Base-by-base conservation (phyloP, 2,888 invertebrate genomes). In the Cerceris rybyensis region DNA sequence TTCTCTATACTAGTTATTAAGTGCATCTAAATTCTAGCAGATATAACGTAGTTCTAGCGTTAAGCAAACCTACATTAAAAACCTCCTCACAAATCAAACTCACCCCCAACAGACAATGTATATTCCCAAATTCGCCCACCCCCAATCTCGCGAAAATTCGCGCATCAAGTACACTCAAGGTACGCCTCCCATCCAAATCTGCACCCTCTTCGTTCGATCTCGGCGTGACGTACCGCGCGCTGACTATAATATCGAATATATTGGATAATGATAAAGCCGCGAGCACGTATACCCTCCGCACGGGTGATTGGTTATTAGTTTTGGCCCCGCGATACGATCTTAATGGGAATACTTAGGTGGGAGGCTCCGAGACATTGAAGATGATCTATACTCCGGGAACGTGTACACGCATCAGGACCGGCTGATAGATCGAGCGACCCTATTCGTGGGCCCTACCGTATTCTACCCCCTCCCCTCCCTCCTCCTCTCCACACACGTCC, bases 261-360 rank as follows among this genome's bases (percentile, higher is more conserved):
- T 89, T 87, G 87, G 86, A 89, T 90, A 89, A 91, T 90, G 87
- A 90, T 90, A 90, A 91, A 89, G 88, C 87, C 83, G 84, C 88
- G 85, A 87, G 89, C 89, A 83, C 84, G 84, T 85, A 84, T 84
- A 85, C 87, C 82, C 86, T 87, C 86, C 85, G 81, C 83, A 81
- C 85, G 82, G 88, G 84, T 88, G 90, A 91, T 91, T 91, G 90
- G 90, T 89, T 91, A 90, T 91, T 90, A 91, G 91, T 91, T 90
- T 91, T 91, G 88, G 90, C 88, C 75, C 71, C 58, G 80, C 83
- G 91, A 91, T 91, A 90, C 81, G 82, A 91, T 90, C 90, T 90
- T 90, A 89, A 90, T 90, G 89, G 90, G 88, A 91, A 90, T 91
- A 90, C 90, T 91, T 90, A 88, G 90, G 89, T 90, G 90, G 91